These are phyloP conservation scores for Drosophila nebulosa DNA, from an alignment of 1,140 invertebrate species.

Conservation along the genomic window DNA sequence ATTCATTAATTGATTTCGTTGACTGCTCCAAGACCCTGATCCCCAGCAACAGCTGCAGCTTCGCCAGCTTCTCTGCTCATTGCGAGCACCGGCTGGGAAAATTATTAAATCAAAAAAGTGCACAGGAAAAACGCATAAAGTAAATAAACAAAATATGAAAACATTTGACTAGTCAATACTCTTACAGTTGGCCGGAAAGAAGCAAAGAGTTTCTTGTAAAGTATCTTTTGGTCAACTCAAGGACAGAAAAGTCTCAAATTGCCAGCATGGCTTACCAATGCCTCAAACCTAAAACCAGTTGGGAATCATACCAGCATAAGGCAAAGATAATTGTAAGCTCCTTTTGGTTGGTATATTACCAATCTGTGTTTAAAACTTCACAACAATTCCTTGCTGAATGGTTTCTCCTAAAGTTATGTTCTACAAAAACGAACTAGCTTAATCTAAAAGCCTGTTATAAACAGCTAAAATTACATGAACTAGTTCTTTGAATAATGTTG, in stretches of 20 bases:
- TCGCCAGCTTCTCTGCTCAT: conserved; percentile 18
- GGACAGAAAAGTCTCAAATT: too few relatives aligned
- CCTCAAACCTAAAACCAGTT: neutral
- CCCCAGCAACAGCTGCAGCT: neutral
- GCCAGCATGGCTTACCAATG: neutral
- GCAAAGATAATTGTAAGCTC: too few relatives aligned
- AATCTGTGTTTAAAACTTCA: too few relatives aligned
- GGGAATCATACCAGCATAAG: neutral
- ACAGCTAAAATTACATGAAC: too few relatives aligned
- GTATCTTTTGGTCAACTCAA: neutral
- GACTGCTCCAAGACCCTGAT: conserved; percentile 18
- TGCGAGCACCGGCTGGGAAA: conserved; percentile 39
- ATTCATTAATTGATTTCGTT: conserved; percentile 77
- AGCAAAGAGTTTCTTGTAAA: too few relatives aligned
- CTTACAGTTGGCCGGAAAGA: too few relatives aligned
- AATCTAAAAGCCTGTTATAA: too few relatives aligned
- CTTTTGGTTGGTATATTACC: too few relatives aligned
- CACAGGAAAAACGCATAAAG: conserved; percentile 6
- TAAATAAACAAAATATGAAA: neutral
- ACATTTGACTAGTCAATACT: conserved; percentile 7
- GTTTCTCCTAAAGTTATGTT: too few relatives aligned
- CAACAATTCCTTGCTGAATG: too few relatives aligned
- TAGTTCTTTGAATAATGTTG: too few relatives aligned
- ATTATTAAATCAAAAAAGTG: conserved; percentile 45
- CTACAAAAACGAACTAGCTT: too few relatives aligned